These are phyloP conservation scores for Vannuccia rotundouncinata DNA, from an alignment of 2,888 invertebrate species.

Conservation along the genomic window DNA sequence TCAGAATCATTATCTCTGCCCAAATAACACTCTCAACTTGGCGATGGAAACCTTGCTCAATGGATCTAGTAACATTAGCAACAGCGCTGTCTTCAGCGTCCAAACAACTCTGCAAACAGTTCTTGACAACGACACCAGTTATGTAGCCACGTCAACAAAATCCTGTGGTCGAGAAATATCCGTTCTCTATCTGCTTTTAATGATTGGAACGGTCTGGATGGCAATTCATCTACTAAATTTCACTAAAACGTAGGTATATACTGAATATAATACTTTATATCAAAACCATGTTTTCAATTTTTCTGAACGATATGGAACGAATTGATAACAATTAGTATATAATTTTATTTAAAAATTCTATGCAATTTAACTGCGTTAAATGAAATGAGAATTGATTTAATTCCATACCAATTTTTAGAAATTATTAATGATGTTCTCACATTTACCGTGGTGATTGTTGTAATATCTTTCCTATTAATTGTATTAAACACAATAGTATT, in stretches of 20 bases:
- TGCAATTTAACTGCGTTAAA: no score
- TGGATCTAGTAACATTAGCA: not conserved
- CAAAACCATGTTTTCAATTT: no score
- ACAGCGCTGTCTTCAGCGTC: not conserved
- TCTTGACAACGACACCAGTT: not conserved
- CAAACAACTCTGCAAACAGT: not conserved
- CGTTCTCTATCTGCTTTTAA: slow-evolving; percentile 61
- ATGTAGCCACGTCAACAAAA: not conserved
- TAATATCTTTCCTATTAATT: no score
- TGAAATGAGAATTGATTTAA: no score
- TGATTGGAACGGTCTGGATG: slow-evolving; percentile 63
- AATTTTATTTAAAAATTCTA: no score
- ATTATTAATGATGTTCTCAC: no score
- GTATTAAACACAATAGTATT: no score
- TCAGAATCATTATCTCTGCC: slow-evolving; percentile 9
- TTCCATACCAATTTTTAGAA: no score
- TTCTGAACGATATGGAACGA: no score
- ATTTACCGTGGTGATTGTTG: no score
- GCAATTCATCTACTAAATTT: slow-evolving; percentile 63
- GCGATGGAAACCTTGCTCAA: not conserved
- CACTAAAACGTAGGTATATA: slow-evolving; percentile 62
- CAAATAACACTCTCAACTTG: not conserved
- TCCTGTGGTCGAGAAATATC: slow-evolving; percentile 60
- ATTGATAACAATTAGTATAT: no score
- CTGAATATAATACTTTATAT: no score